phyloP scores from a whole-genome alignment of 1,140 invertebrate species.

The Pristionchus pacificus region DNA sequence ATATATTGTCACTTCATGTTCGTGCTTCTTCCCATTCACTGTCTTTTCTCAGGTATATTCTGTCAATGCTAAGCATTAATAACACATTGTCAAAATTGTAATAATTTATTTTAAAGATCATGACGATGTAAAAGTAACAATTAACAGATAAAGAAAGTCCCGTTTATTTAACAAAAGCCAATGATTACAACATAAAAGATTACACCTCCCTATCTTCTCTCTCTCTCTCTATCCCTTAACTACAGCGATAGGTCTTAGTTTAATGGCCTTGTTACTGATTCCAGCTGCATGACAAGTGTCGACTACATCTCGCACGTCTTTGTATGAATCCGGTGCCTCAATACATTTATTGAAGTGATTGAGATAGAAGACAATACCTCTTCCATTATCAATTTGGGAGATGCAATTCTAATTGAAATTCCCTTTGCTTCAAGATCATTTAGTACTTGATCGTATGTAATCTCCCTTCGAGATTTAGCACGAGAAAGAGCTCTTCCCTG shows the following conservation, averaged over 20 bases:
- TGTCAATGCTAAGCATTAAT: too few species aligned
- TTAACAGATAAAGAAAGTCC: too few species aligned
- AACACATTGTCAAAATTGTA: too few species aligned
- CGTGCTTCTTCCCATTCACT: too few species aligned
- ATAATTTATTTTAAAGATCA: too few species aligned
- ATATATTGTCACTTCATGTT: too few species aligned
- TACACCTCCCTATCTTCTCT: too few species aligned
- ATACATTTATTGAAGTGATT: slow-evolving; percentile 2
- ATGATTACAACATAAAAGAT: too few species aligned
- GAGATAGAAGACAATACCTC: slow-evolving; percentile 63
- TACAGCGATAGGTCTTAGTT: slow-evolving; percentile 93
- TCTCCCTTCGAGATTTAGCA: slow-evolving; percentile 89
- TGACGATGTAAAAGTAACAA: too few species aligned
- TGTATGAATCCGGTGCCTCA: slow-evolving; percentile 92
- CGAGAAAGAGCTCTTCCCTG: slow-evolving; percentile 91
- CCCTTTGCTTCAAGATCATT: slow-evolving; percentile 79
- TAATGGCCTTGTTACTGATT: slow-evolving; percentile 94
- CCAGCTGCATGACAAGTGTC: slow-evolving; percentile 95
- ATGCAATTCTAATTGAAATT: slow-evolving; percentile 96
- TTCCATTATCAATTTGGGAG: slow-evolving; percentile 98
- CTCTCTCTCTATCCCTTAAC: slow-evolving; percentile 76
- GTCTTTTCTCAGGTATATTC: too few species aligned
- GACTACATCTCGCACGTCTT: slow-evolving; percentile 98
- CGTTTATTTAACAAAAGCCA: too few species aligned
- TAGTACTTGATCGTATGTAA: slow-evolving; percentile 87